Base-by-base conservation (phyloP, 2,797 vertebrate species). In the Enteromius thamalakanensis region DNA sequence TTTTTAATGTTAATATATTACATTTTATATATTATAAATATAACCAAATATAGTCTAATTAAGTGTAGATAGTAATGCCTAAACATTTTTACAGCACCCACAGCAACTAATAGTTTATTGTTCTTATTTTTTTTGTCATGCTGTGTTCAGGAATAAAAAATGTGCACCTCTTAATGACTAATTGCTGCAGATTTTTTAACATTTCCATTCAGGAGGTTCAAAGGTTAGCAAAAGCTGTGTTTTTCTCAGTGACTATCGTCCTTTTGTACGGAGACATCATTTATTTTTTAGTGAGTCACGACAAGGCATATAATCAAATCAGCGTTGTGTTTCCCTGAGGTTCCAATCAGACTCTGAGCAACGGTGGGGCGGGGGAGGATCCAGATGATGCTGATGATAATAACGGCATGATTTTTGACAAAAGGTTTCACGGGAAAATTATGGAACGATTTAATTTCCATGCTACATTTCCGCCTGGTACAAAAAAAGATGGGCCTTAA, bases 241-340 rank as follows among this genome's bases (percentile, higher is more conserved):
- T 71, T 37, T 76, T 80, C 45, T 79, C n/a, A 67, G 45, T 64
- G 40, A 40, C 29, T 6, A 7, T 74, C 26, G 64, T 77, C 53
- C 67, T 65, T 58, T 58, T 51, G n/a, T 78, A 77, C 34, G 80
- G 53, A 23, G 58, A 71, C 29, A 65, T 76, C 14, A 32, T 65
- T 84, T 78, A 49, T 86, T 85, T 86, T 80, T 37, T 71, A 68
- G 74, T 64, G 81, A 85, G 85, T 72, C 62, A 76, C 79, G 78
- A 85, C 81, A 84, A 60, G 82, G 21, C 80, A 82, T 89, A 87
- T 86, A 83, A 89, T 91, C 87, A 87, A 88, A 88, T 86, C 84
- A 88, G 71, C 85, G 70, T 82, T 87, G 76, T 84, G 84, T 87
- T 72, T 87, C 83, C 71, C 86, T 42, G 86, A 80, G 87, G 88